Conservation (phyloP, 2,888 invertebrate genomes). For the Chalcosyrphus nemorum region DNA sequence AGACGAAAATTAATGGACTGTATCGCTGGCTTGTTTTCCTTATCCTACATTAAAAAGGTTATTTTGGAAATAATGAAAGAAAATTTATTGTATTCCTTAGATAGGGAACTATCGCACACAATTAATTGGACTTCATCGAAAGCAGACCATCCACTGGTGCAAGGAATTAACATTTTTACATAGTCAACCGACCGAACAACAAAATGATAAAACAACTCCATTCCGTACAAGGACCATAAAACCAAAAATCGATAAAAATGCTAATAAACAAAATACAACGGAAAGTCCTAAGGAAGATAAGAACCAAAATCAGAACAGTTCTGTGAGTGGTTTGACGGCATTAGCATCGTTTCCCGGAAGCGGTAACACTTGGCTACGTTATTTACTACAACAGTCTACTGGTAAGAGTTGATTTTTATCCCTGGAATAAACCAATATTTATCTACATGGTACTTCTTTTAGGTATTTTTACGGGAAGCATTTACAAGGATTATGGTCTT, state of each 20-base stretch:
- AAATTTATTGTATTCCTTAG: constrained; percentile 72
- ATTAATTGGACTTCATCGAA: constrained; percentile 78
- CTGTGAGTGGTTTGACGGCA: constrained; percentile 81
- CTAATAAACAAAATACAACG: constrained; percentile 35
- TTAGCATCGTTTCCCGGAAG: constrained; percentile 92
- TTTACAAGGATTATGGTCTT: constrained; percentile 91
- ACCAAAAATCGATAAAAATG: constrained; percentile 40
- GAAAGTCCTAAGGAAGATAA: constrained; percentile 43
- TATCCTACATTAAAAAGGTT: not conserved
- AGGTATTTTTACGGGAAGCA: constrained; percentile 90
- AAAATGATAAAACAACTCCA: constrained; percentile 39
- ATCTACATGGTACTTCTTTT: constrained; percentile 65
- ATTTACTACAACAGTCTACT: constrained; percentile 90
- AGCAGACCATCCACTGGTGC: constrained; percentile 81
- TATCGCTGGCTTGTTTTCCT: not conserved
- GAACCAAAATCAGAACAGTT: constrained; percentile 33
- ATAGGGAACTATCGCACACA: constrained; percentile 79
- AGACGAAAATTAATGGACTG: not conserved
- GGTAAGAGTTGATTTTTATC: constrained; percentile 82
- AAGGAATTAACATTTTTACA: constrained; percentile 80
- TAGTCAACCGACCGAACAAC: constrained; percentile 60
- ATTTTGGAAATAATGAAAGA: not conserved
- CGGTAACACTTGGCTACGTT: constrained; percentile 92
- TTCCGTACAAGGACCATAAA: constrained; percentile 40
- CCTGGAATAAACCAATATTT: not conserved